Evolutionary conservation across 2,113 vertebrate genomes (phyloP).

Genomic region (Thymallus thymallus): DNA sequence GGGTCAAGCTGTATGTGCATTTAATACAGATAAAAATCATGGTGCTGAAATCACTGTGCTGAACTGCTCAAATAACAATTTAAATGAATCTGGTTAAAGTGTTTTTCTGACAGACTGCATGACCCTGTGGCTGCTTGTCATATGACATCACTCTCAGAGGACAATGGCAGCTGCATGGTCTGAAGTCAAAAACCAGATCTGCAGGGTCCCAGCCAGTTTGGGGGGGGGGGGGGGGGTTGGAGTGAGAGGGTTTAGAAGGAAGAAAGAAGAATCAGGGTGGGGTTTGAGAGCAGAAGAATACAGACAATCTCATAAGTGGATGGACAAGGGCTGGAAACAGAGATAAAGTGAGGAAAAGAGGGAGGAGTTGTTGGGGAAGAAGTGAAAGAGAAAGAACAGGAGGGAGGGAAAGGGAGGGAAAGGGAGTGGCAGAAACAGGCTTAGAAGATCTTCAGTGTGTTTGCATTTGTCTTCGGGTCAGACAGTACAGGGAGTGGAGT

Average conservation of each 20-base stretch:
- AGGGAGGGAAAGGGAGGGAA: constrained; percentile 13
- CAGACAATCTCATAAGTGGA: not conserved
- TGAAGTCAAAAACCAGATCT: constrained; percentile 21
- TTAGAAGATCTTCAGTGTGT: constrained; percentile 16
- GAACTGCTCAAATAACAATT: not conserved
- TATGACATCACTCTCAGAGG: not conserved
- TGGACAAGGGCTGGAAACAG: not conserved
- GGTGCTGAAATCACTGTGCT: not conserved
- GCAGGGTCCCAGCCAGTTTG: constrained; percentile 18
- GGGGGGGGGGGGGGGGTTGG: not conserved
- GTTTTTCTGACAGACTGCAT: not conserved
- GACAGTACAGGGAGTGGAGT: constrained; percentile 11
- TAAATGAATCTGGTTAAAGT: not conserved
- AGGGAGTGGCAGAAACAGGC: not conserved
- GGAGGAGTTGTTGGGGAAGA: constrained; percentile 39
- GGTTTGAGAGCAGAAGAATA: not conserved
- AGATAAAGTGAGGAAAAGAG: constrained; percentile 9
- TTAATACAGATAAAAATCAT: not conserved
- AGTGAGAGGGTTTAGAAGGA: constrained; percentile 1
- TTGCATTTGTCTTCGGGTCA: constrained; percentile 18
- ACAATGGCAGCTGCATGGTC: not conserved
- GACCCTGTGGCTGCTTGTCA: not conserved
- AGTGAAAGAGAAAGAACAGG: not conserved
- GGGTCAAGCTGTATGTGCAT: not conserved
- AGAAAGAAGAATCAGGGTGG: not conserved